Conservation (phyloP, 2,113 vertebrate genomes). For the Miniopterus natalensis region DNA sequence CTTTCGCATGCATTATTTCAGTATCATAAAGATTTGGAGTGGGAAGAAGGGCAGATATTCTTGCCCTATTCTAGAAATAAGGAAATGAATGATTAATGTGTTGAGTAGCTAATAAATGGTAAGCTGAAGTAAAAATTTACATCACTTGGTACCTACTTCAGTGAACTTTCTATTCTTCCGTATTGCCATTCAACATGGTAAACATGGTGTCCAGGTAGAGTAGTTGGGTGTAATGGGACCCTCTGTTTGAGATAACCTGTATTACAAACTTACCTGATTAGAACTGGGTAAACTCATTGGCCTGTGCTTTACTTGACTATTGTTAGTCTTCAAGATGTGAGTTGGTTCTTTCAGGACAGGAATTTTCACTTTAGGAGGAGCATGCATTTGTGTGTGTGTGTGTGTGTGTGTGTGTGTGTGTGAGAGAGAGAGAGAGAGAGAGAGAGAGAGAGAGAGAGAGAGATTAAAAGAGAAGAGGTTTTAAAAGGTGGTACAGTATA, state of each 20-base stretch:
- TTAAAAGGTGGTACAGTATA: neutral
- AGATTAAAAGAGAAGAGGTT: neutral
- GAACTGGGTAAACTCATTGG: neutral
- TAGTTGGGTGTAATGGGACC: neutral
- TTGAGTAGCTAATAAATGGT: constrained; percentile 14
- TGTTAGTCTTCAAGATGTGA: constrained; percentile 52
- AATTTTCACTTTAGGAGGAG: constrained; percentile 20
- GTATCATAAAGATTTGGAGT: constrained; percentile 14
- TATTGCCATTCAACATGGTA: neutral
- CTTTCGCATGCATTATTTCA: constrained; percentile 47
- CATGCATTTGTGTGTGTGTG: neutral
- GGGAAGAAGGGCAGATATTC: neutral
- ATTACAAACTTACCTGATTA: constrained; percentile 16
- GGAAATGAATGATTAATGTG: constrained; percentile 20
- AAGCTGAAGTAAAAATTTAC: constrained; percentile 37
- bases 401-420: neutral
- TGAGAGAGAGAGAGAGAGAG: neutral
- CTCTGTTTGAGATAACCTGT: neutral
- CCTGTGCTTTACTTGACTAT: constrained; percentile 4
- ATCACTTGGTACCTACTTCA: neutral
- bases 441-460: neutral
- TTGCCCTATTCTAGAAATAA: constrained; percentile 20
- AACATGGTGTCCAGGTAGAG: neutral
- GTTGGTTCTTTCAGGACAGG: neutral
- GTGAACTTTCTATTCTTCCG: constrained; percentile 3